These are phyloP conservation scores for Macrobrachium nipponense DNA, from an alignment of 1,140 invertebrate genomes.

Conservation along the genomic window DNA sequence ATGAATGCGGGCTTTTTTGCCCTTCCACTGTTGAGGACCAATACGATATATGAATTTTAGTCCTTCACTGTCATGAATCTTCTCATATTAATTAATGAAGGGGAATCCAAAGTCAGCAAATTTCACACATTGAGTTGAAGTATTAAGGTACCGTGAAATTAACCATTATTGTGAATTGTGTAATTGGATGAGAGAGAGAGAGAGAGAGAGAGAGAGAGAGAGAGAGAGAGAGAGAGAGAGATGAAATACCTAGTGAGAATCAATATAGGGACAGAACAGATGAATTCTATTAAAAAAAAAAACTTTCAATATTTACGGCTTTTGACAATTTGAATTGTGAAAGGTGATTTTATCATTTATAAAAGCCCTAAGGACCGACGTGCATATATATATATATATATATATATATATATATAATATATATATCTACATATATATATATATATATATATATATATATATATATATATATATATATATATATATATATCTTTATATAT, in stretches of 20 bases:
- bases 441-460: conserved; percentile 9
- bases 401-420: neutral
- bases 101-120: neutral
- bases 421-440: conserved; percentile 8
- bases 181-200: neutral
- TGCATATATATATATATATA: neutral
- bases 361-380: neutral
- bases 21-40: too few species aligned
- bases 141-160: neutral
- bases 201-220: neutral
- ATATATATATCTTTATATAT: neutral
- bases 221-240: neutral
- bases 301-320: too few species aligned
- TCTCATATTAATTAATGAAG: neutral
- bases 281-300: neutral
- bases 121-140: neutral
- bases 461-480: neutral
- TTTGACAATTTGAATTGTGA: too few species aligned
- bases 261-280: neutral
- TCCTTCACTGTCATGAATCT: too few species aligned
- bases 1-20: too few species aligned
- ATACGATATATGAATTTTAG: too few species aligned
- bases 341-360: too few species aligned
- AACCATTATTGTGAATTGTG: neutral
- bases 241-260: neutral